Percentiles rank a stretch among this genome's conserved stretches.
Conservation (phyloP, 2,797 vertebrate species). For the Babyrousa celebensis region DNA sequence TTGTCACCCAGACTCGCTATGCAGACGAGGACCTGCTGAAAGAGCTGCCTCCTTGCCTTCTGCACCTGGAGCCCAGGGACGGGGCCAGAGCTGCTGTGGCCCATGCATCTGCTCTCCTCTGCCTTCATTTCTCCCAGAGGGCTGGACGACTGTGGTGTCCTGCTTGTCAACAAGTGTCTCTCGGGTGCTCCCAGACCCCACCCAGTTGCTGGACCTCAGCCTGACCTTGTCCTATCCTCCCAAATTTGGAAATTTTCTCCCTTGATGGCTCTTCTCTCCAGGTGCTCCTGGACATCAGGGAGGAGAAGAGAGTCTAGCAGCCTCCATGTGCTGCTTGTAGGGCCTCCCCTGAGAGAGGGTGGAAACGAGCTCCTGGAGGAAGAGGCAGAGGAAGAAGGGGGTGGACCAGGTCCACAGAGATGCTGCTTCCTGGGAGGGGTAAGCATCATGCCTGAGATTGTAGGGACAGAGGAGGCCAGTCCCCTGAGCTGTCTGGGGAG, state of each 20-base stretch:
- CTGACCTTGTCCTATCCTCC: not conserved
- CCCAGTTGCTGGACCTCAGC: not conserved
- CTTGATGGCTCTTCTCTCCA: not conserved
- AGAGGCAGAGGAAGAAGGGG: not conserved
- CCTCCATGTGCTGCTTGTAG: not conserved
- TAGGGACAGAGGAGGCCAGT: not conserved
- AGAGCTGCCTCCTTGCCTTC: not conserved
- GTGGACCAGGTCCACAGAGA: accelerated
- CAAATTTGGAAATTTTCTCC: not conserved
- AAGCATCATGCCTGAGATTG: accelerated
- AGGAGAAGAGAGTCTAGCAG: not conserved
- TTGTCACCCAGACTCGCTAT: not conserved
- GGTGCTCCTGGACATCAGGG: not conserved
- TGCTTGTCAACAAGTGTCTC: not conserved
- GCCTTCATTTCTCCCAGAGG: not conserved
- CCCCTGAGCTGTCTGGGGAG: not conserved
- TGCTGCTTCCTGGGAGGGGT: not conserved
- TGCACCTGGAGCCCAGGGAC: accelerated
- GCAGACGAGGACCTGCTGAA: accelerated
- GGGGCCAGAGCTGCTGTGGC: too few species aligned
- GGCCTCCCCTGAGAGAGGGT: not conserved
- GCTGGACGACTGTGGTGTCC: not conserved
- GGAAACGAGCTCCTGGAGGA: not conserved
- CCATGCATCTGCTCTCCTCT: accelerated
- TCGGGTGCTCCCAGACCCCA: not conserved